These are phyloP conservation scores for Fratercula arctica DNA, from an alignment of 2,797 vertebrate species.

Conservation along the genomic window DNA sequence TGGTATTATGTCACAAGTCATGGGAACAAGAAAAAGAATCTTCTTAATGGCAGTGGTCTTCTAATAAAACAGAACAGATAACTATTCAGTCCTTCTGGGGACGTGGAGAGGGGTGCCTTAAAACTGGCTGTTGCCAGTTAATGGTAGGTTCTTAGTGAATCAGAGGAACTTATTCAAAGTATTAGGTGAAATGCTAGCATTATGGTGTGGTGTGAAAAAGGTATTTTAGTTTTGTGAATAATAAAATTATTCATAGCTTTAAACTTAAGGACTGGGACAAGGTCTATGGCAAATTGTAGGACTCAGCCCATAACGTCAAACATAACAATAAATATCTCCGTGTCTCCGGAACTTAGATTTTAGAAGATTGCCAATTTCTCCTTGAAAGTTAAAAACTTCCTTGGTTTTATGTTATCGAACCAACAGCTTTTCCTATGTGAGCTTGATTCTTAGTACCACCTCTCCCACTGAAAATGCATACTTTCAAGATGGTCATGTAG, in stretches of 20 bases:
- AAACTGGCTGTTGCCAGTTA: neutral
- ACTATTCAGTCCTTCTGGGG: neutral
- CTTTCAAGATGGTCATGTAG: neutral
- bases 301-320: neutral
- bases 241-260: neutral
- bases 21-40: neutral
- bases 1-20: neutral
- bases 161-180: neutral
- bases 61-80: neutral
- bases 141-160: neutral
- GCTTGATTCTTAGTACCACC: neutral
- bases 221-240: neutral
- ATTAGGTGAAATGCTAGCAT: neutral
- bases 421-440: neutral
- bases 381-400: neutral
- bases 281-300: neutral
- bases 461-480: neutral
- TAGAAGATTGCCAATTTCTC: neutral
- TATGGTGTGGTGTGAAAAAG: neutral
- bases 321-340: neutral
- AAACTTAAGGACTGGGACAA: neutral
- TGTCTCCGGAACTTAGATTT: neutral
- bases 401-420: neutral
- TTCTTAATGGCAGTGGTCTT: neutral
- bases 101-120: neutral